Conservation (phyloP, 2,113 vertebrate species). For the Seriola rivoliana region DNA sequence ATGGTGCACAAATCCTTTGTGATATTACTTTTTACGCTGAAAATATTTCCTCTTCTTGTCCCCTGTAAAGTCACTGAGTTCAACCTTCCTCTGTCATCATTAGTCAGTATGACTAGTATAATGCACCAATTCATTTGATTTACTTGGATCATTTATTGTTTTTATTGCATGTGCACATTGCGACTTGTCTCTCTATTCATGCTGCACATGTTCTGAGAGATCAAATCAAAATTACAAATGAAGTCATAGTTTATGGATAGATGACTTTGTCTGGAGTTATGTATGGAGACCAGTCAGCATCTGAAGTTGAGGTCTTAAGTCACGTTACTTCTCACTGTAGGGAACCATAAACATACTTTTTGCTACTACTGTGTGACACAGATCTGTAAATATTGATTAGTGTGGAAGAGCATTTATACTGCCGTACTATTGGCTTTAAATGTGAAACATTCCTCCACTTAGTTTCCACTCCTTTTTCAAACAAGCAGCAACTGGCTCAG, state of each 20-base stretch:
- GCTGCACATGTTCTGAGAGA: background rate
- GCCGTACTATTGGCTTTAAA: background rate
- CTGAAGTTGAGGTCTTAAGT: background rate
- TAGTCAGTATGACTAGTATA: too few species aligned
- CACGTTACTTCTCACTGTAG: background rate
- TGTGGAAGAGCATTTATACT: background rate
- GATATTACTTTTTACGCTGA: too few species aligned
- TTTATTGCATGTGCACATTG: background rate
- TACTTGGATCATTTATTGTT: too few species aligned
- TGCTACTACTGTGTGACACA: conserved; percentile 5
- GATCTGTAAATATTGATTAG: conserved; percentile 25
- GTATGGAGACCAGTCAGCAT: background rate
- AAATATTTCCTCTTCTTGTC: background rate
- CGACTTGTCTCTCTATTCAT: background rate
- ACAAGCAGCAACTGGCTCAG: background rate
- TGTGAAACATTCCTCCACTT: conserved; percentile 2
- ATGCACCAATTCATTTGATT: too few species aligned
- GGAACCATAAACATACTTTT: conserved; percentile 17
- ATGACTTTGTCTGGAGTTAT: background rate
- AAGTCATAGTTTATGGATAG: background rate
- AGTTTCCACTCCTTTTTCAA: background rate
- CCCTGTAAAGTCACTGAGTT: background rate
- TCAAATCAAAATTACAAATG: background rate
- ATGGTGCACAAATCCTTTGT: too few species aligned
- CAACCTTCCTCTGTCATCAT: too few species aligned